These are phyloP conservation scores for Eretmocerus hayati DNA, from an alignment of 2,888 invertebrate species.

Conservation along the genomic window DNA sequence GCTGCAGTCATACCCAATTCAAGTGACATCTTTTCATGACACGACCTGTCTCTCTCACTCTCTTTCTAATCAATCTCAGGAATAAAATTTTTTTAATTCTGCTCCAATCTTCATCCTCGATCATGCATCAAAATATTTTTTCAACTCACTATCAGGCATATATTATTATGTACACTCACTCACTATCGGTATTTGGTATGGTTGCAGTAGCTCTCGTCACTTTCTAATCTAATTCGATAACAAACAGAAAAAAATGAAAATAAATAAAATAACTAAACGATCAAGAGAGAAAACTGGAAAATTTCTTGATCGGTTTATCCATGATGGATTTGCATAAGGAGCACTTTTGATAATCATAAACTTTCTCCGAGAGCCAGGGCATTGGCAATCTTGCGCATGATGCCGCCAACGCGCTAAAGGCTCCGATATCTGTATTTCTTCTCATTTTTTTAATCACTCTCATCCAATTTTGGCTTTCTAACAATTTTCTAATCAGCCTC, in stretches of 20 bases:
- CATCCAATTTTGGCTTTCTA: too few relatives aligned
- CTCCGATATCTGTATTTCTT: too few relatives aligned
- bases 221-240: slow-evolving; percentile 32
- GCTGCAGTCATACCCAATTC: slow-evolving; percentile 43
- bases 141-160: too few relatives aligned
- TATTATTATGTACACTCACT: too few relatives aligned
- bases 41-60: too few relatives aligned
- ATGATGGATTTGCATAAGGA: slow-evolving; percentile 36
- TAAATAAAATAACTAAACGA: slow-evolving; percentile 13
- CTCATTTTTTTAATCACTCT: too few relatives aligned
- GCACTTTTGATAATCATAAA: slow-evolving; percentile 33
- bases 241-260: slow-evolving; percentile 4
- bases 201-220: slow-evolving; percentile 39
- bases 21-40: too few relatives aligned
- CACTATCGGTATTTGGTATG: slow-evolving; percentile 47
- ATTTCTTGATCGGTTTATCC: slow-evolving; percentile 12
- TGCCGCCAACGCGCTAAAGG: slow-evolving; percentile 45
- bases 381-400: slow-evolving; percentile 65
- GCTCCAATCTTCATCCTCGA: too few relatives aligned
- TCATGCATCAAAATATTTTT: too few relatives aligned
- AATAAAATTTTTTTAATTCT: too few relatives aligned
- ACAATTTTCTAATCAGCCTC: too few relatives aligned
- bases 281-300: slow-evolving; percentile 9
- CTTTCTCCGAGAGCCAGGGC: slow-evolving; percentile 71
- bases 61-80: slow-evolving; percentile 1